A percentile compares a stretch with the other conserved stretches of the same genome.
phyloP scores from a whole-genome alignment of 2,113 vertebrate genomes.

The Elephas maximus region DNA sequence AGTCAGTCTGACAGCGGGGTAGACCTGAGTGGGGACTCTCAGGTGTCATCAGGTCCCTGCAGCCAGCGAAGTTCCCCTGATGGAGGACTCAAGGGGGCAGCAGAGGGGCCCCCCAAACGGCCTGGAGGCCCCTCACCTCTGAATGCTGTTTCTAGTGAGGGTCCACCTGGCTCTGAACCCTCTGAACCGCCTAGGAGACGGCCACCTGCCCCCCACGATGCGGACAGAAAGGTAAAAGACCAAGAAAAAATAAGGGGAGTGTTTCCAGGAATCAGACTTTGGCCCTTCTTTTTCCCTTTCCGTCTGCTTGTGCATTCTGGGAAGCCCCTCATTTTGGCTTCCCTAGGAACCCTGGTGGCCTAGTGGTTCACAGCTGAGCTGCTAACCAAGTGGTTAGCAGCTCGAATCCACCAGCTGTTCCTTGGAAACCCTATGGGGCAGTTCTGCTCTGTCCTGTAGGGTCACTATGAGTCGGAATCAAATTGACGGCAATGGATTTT shows the following conservation, averaged over 20 bases:
- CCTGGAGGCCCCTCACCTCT: conserved; percentile 73
- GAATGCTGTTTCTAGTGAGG: conserved; percentile 78
- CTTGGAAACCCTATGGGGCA: too few species aligned
- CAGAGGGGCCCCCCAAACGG: conserved; percentile 78
- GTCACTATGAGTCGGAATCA: too few species aligned
- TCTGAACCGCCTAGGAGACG: conserved; percentile 83
- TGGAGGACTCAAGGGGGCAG: conserved; percentile 86
- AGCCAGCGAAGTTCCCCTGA: conserved; percentile 89
- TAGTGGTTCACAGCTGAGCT: too few species aligned
- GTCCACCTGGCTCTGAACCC: conserved; percentile 78
- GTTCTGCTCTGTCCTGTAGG: too few species aligned
- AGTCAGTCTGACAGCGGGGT: conserved; percentile 90
- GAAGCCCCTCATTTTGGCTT: background rate
- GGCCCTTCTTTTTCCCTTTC: background rate
- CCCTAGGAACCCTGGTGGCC: too few species aligned
- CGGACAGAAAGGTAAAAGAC: conserved; percentile 81
- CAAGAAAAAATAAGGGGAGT: background rate
- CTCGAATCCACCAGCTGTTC: too few species aligned
- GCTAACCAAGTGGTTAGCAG: too few species aligned
- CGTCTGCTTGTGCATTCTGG: background rate
- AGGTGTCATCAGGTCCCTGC: conserved; percentile 89
- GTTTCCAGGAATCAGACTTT: background rate
- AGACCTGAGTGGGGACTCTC: conserved; percentile 89
- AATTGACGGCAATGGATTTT: background rate
- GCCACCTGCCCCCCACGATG: conserved; percentile 69